Evolutionary conservation across 64 coral and sea anemone genomes (phyloP).

Genomic region (Astreopora myriophthalma): DNA sequence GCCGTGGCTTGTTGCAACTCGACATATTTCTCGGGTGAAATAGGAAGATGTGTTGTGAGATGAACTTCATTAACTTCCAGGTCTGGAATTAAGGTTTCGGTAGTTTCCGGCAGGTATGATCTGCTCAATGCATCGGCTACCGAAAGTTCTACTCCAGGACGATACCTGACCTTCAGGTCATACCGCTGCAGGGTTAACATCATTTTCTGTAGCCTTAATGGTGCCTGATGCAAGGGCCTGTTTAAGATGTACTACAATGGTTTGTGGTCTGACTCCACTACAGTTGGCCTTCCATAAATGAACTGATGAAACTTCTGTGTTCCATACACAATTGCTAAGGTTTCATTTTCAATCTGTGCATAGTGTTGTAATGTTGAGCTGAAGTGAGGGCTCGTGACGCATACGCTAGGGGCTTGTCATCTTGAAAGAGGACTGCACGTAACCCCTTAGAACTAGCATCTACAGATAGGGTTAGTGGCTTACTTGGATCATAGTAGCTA

Average conservation of each 20-base stretch:
- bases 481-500: too few species aligned
- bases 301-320: conserved; percentile 43
- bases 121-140: conserved; percentile 28
- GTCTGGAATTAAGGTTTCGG: conserved; percentile 58
- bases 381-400: too few species aligned
- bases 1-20: conserved; percentile 71
- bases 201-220: conserved; percentile 42
- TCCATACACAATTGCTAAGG: too few species aligned
- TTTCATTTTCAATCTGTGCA: too few species aligned
- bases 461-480: too few species aligned
- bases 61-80: conserved; percentile 69
- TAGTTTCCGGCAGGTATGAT: conserved; percentile 24
- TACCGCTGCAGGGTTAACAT: conserved; percentile 1
- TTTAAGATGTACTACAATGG: conserved; percentile 18
- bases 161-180: background rate
- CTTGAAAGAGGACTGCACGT: too few species aligned
- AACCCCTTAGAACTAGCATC: too few species aligned
- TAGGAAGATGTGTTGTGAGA: conserved; percentile 60
- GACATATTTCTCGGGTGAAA: conserved; percentile 67
- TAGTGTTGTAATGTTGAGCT: too few species aligned
- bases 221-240: conserved; percentile 37
- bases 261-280: conserved; percentile 37
- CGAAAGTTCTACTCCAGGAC: background rate
- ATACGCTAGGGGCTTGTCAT: too few species aligned
- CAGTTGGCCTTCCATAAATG: conserved; percentile 2